Evolutionary conservation across 2,113 vertebrate species (phyloP).

Genomic region (Agelaius tricolor): DNA sequence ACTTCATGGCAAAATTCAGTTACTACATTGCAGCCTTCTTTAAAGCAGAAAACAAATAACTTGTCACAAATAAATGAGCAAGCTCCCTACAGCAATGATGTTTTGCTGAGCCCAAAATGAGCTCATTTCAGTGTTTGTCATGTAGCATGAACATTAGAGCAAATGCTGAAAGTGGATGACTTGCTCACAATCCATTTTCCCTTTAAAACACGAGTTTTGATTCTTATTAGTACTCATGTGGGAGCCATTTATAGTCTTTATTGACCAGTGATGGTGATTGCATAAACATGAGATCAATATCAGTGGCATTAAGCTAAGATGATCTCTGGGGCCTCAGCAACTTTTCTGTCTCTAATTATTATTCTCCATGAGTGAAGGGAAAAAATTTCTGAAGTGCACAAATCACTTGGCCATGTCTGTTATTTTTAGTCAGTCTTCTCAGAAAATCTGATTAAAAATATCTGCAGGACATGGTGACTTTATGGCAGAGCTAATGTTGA

Average conservation of each 20-base stretch:
- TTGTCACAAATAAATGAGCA: neutral
- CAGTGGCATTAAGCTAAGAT: neutral
- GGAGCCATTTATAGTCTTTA: conserved; percentile 14
- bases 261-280: neutral
- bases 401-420: neutral
- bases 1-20: neutral
- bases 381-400: neutral
- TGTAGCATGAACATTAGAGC: neutral
- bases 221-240: neutral
- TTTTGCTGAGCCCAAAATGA: neutral
- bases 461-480: neutral
- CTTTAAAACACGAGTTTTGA: conserved; percentile 1
- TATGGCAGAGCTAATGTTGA: neutral
- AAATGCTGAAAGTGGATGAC: neutral
- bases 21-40: neutral
- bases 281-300: conserved; percentile 10
- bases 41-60: neutral
- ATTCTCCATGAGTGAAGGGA: neutral
- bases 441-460: neutral
- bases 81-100: neutral
- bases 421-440: neutral
- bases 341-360: neutral
- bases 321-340: neutral
- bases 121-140: neutral
- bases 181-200: conserved; percentile 6